Evolutionary conservation across 2,797 vertebrate genomes (phyloP), one percentile per base, ranked within the genome.

Genomic region (Gymnodraco acuticeps): DNA sequence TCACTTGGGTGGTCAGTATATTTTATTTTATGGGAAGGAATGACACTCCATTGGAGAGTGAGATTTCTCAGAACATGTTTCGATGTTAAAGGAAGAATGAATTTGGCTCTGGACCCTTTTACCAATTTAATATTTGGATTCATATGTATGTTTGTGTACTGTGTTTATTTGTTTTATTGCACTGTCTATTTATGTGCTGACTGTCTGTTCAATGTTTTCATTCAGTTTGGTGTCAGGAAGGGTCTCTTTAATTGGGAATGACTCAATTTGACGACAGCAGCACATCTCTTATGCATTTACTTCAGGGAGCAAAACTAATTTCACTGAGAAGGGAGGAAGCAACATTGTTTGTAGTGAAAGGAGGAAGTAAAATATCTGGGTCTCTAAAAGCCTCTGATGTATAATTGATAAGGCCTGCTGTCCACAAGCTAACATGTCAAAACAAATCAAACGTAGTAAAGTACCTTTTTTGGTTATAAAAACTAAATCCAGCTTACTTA

Each of bases 281-380:
- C 53, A 67, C 46, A 52, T 33, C 46, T 38, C 15, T 71, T 23
- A 13, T 54, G 54, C 16, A 46, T 79, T 70, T 47, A 62, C 17
- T 38, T 23, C 16, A 2, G 13, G 55, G 53, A 66, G 54, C 13
- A 75, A 81, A 75, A 70, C 19, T 63, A 5, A 60, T 63, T 71
- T 52, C 10, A 14, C 2, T 2, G n/a, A 70, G 16, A 43, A 3
- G 9, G 23, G 19, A 52, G 61, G 63, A 58, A 41, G 2, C 51
- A 50, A 52, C 31, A 31, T 70, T 69, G 64, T 47, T 72, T 66
- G 9, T 41, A 12, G 10, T 38, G 62, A 51, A 41, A 38, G 53
- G 38, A 19, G 47, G 5, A 63, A 45, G 38, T 16, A 2, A 10
- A 31, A 68, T 38, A 47, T 65, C 11, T 38, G 63, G 11, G 10